Base-by-base conservation (phyloP, 2,888 invertebrate species). In the Saturnia japonica region DNA sequence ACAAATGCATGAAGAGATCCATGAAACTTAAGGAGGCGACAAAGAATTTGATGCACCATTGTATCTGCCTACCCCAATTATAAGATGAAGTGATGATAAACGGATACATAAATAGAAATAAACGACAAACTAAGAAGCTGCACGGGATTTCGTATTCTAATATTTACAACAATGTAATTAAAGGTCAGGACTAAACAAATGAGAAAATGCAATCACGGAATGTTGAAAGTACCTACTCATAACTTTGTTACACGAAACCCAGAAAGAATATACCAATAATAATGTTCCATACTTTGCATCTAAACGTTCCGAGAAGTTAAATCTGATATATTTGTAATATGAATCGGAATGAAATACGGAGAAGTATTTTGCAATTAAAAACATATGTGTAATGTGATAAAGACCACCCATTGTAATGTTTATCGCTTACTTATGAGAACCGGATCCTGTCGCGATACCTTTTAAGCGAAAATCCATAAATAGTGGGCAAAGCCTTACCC, bases 401-500 rank as follows among this genome's bases (percentile, higher is more conserved):
- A 70, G 79, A 76, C 79, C 80, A 80, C 81, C 79, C 78, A 77
- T 74, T 73, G 57, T 57, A 57, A 57, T 25, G 25, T 57, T 57
- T 57, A 57, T 28, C 57, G 57, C 57, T 57, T 19, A n/a, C 22
- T 54, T 54, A n/a, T n/a, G 11, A 54, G 54, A 22, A 54, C 19
- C 9, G 22, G 19, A 54, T 54, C n/a, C 19, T 54, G 22, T 54
- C 8, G 7, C 7, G 11, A 54, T 54, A 22, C 54, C 22, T 54
- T 54, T 22, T n/a, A 54, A 22, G n/a, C 22, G 1, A 19, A n/a
- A 54, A n/a, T 54, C 54, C n/a, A 54, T 22, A n/a, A 34, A 34
- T 8, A n/a, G 19, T 51, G 19, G 34, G 19, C 1, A 8, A 51
- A n/a, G 51, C 16, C 7, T 51, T n/a, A 51, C n/a, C 51, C 51